Conservation (phyloP, 2,797 vertebrate species). For the Sylvilagus floridanus region DNA sequence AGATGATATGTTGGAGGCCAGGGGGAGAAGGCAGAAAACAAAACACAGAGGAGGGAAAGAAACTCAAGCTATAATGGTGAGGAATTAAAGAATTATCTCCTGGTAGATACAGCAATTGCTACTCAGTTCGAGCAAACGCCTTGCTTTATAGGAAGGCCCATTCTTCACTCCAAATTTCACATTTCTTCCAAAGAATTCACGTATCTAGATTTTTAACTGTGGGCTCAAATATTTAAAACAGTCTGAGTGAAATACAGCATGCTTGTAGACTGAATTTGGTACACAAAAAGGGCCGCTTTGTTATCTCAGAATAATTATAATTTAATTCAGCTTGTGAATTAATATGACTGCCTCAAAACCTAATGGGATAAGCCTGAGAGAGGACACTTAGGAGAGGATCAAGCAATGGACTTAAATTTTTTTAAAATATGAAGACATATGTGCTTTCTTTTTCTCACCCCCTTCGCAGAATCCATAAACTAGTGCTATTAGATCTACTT, state of each 20-base stretch:
- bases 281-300: not conserved
- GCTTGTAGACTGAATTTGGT: not conserved
- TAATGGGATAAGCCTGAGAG: not conserved
- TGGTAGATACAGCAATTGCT: not conserved
- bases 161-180: not conserved
- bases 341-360: not conserved
- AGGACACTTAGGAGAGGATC: not conserved
- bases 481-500: not conserved
- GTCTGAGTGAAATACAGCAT: not conserved
- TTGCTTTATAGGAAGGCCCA: not conserved
- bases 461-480: not conserved
- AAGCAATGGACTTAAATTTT: not conserved
- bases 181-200: constrained; percentile 1
- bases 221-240: constrained; percentile 4
- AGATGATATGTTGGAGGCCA: fast-evolving
- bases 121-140: not conserved
- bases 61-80: not conserved
- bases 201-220: not conserved
- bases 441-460: not conserved
- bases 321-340: constrained; percentile 17
- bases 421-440: not conserved
- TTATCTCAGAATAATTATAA: not conserved
- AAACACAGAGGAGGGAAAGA: not conserved
- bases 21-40: not conserved
- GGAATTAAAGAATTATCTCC: not conserved